Conservation (phyloP, 2,888 invertebrate genomes). For the Nymphalis polychloros region DNA sequence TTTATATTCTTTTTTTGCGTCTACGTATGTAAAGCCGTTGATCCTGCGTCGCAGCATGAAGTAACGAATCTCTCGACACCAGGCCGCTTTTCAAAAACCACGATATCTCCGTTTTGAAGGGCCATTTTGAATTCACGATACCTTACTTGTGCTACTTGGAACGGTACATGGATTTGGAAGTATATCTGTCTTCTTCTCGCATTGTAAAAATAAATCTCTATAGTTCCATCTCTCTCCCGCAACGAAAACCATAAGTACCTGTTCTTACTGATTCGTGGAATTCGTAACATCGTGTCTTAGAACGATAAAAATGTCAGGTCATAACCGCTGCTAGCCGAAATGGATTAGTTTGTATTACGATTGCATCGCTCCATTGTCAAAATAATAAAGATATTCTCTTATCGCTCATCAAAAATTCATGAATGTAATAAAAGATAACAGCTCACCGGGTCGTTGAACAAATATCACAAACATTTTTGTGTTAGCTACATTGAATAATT, state of each 20-base stretch:
- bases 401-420: slow-evolving; percentile 18
- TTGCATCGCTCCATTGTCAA: slow-evolving; percentile 19
- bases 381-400: slow-evolving; percentile 20
- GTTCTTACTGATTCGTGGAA: not conserved
- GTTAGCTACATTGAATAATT: not conserved
- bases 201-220: not conserved
- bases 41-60: no score
- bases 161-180: no score
- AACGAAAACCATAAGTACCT: not conserved
- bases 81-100: no score
- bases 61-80: no score
- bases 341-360: not conserved
- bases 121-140: no score
- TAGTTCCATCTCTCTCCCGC: not conserved
- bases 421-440: slow-evolving; percentile 17
- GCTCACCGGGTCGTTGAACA: not conserved
- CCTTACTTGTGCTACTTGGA: no score
- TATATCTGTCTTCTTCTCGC: no score
- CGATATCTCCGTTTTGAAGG: no score
- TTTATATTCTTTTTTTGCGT: no score
- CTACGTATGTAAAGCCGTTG: no score
- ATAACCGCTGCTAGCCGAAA: not conserved
- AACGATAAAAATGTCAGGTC: not conserved
- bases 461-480: not conserved
- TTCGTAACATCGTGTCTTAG: not conserved